A percentile compares a stretch with the other conserved stretches of the same genome.
Conservation (phyloP, 2,113 vertebrate genomes). For the Theristicus caerulescens region DNA sequence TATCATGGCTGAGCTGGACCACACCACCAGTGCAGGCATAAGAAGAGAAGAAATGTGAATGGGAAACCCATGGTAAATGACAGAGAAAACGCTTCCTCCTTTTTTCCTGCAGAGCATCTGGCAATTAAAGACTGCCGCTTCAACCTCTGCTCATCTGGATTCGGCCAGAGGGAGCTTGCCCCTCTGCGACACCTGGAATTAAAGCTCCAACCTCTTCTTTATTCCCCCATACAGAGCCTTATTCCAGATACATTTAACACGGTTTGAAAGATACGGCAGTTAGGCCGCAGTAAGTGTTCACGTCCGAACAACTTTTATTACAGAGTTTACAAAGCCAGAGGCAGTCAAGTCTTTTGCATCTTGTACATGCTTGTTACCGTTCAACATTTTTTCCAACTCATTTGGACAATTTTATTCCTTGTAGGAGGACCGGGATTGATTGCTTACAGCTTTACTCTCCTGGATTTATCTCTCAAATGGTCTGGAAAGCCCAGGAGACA, state of each 20-base stretch:
- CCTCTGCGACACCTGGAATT: not conserved
- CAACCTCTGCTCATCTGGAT: not conserved
- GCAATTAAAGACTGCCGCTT: not conserved
- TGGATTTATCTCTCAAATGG: not conserved
- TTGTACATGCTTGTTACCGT: not conserved
- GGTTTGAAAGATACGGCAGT: not conserved
- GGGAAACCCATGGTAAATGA: not conserved
- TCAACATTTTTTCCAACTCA: slow-evolving; percentile 30
- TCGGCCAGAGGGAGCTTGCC: not conserved
- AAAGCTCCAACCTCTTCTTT: not conserved
- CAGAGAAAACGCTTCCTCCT: not conserved
- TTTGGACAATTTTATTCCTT: not conserved
- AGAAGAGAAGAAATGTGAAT: not conserved
- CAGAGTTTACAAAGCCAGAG: not conserved
- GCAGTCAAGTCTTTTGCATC: not conserved
- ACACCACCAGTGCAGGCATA: not conserved
- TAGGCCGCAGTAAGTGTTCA: not conserved
- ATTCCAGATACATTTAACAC: not conserved
- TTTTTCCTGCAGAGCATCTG: not conserved
- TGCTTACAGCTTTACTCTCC: not conserved
- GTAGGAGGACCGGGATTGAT: not conserved
- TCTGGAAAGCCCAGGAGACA: slow-evolving; percentile 23
- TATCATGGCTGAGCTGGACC: not conserved
- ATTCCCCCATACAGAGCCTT: not conserved
- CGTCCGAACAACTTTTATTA: slow-evolving; percentile 21